Evolutionary conservation across 23 tunicate genomes (phyloP).

Genomic region (Botrylloides violaceus): DNA sequence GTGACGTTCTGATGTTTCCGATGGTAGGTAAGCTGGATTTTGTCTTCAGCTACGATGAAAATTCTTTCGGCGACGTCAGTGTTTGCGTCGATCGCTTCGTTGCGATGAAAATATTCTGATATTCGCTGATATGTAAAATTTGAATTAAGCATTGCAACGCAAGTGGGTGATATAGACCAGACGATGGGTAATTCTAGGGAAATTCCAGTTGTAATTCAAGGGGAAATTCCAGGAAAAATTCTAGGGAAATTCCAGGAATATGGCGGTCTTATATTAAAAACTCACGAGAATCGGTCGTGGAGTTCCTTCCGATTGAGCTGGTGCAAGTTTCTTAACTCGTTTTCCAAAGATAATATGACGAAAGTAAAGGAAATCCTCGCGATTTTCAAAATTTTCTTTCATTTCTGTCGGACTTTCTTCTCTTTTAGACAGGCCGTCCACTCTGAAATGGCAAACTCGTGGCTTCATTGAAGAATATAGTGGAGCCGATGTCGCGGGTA

Average conservation of each 20-base stretch:
- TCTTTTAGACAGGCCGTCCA: conserved; percentile 58
- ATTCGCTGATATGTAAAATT: conserved; percentile 41
- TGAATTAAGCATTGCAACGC: too few relatives aligned
- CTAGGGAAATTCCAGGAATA: too few relatives aligned
- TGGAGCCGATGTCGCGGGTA: too few relatives aligned
- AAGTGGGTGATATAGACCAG: too few relatives aligned
- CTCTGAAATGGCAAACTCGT: conserved; percentile 53
- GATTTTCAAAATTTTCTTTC: conserved; percentile 74
- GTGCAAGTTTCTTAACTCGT: conserved; percentile 47
- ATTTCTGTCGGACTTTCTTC: conserved; percentile 67
- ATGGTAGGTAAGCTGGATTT: conserved; percentile 77
- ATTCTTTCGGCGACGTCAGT: conserved; percentile 64
- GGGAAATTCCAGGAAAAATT: too few relatives aligned
- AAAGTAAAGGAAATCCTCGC: conserved; percentile 73
- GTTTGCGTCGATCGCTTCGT: conserved; percentile 54
- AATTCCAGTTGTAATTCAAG: too few relatives aligned
- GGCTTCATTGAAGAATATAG: too few relatives aligned
- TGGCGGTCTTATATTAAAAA: too few relatives aligned
- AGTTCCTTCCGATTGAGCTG: conserved; percentile 62
- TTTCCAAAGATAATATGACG: conserved; percentile 77
- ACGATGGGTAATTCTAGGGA: too few relatives aligned
- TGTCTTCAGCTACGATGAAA: conserved; percentile 82
- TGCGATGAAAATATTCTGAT: conserved; percentile 77
- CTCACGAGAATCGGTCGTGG: conserved; percentile 80
- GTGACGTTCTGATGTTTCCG: conserved; percentile 78